Evolutionary conservation across 2,888 invertebrate species (phyloP), one percentile per base, ranked within the genome.

Genomic region (Sussaba pulchella): DNA sequence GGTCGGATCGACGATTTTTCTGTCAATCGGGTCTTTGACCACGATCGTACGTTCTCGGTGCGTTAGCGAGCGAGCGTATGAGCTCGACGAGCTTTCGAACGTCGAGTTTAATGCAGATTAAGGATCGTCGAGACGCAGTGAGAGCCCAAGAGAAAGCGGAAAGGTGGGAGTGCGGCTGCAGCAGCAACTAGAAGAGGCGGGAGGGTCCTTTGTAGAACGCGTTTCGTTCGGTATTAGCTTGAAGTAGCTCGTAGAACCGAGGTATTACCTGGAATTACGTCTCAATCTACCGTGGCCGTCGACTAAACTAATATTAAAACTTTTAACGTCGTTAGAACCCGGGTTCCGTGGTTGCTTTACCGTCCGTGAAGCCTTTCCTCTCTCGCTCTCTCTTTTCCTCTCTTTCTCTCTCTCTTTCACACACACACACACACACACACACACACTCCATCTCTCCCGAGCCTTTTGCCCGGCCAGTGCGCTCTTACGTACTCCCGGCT

Each of bases 271-370:
- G 92, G 90, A 85, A 92, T 92, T 92, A 92, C 92, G 91, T 92
- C 92, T 92, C 92, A 91, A 92, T 92, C 91, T 92, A 92, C 91
- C 92, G 88, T 90, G 91, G 90, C 91, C 91, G 87, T 91, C 91
- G 91, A 92, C 92, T 92, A 92, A 92, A 92, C 92, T 92, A 92
- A 92, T 92, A 92, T 92, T 92, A 92, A 92, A 92, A 92, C 89
- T 92, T 92, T 92, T 92, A 92, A 92, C 92, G 90, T 91, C 91
- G 92, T 92, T 92, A 92, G 89, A 88, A 77, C 77, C 90, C 88
- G 87, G 87, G 88, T 89, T 88, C 89, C 91, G 90, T 52, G 90
- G 91, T 91, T 90, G 90, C 91, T 91, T 91, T 91, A 90, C 90
- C 89, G 89, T 89, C 89, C 90, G 86, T 89, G 91, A 89, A 89